phyloP scores from a whole-genome alignment of 2,113 vertebrate genomes.

The Hiodon tergisus region DNA sequence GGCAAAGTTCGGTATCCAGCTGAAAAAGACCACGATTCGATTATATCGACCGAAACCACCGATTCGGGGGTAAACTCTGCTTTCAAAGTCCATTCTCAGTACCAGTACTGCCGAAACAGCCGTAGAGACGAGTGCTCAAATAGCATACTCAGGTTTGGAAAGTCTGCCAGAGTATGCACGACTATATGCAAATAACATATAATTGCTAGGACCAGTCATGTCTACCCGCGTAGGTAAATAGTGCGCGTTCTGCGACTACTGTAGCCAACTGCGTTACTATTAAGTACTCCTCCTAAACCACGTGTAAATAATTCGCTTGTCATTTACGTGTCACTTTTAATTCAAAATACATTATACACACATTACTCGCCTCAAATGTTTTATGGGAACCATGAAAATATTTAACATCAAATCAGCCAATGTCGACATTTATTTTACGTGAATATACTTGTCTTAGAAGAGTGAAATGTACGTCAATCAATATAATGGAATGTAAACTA shows the following conservation, averaged over 20 bases:
- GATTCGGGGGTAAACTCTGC: constrained; percentile 44
- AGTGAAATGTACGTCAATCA: no score
- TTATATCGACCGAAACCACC: constrained; percentile 67
- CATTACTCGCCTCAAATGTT: neutral
- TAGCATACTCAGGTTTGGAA: neutral
- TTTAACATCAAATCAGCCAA: no score
- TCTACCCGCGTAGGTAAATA: neutral
- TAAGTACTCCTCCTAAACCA: neutral
- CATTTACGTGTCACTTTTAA: neutral
- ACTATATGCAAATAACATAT: neutral
- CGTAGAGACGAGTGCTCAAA: neutral
- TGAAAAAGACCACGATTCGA: constrained; percentile 57
- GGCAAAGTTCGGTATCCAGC: constrained; percentile 66
- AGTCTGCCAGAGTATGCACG: neutral
- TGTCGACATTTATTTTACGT: no score
- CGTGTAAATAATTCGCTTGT: neutral
- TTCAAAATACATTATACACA: neutral
- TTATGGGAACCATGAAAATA: no score
- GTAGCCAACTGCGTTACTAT: neutral
- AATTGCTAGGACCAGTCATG: neutral
- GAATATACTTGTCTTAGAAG: no score
- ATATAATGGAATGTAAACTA: no score
- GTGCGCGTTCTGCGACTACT: neutral
- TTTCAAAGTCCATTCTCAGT: constrained; percentile 57
- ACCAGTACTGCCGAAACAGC: neutral